Evolutionary conservation across 2,797 vertebrate species (phyloP), one percentile per base, ranked within the genome.

Genomic region (Stomatorhinus walkeri): DNA sequence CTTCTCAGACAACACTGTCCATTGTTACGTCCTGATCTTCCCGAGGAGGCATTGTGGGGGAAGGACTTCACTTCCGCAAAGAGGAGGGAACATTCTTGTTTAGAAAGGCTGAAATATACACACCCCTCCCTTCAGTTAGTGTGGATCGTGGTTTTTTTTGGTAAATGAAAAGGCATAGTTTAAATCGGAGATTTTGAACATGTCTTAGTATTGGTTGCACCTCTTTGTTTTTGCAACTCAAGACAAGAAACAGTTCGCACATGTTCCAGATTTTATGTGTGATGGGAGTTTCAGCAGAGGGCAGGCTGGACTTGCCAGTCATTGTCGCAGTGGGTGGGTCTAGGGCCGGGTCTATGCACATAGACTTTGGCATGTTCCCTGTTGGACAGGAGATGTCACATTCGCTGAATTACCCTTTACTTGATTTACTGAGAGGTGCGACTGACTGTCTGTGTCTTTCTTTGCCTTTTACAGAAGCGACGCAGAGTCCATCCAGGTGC

Each of bases 1-100:
- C 61, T 76, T 51, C 84, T 28, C 32, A 40, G 61, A 87, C 88
- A 89, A 76, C 83, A 68, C 43, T 51, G 24, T n/a, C 88, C 88
- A 89, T 86, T 89, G 83, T 89, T 89, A 61, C 43, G 43, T 9
- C 56, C 22, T 16, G 19, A 36, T 36, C 16, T 49, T 51, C 87
- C 87, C 46, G 19, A 36, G 24, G 28, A 85, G 54, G 40, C 43
- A 72, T 36, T 85, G 81, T 85, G 56, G 88, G 88, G 51, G 40
- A 86, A 54, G n/a, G 14, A 32, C 59, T 54, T 32, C 16, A 49
- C n/a, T 89, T 89, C 88, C 88, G 59, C 16, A n/a, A 72, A 56
- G 84, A 52, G 83, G 88, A 68, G 79, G 88, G 81, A 40, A 10
- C 56, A 36, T 56, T 61, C 28, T 46, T 40, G 83, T 86, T 88